Evolutionary conservation across 2,797 vertebrate genomes (phyloP).

Genomic region (Dryobates pubescens): DNA sequence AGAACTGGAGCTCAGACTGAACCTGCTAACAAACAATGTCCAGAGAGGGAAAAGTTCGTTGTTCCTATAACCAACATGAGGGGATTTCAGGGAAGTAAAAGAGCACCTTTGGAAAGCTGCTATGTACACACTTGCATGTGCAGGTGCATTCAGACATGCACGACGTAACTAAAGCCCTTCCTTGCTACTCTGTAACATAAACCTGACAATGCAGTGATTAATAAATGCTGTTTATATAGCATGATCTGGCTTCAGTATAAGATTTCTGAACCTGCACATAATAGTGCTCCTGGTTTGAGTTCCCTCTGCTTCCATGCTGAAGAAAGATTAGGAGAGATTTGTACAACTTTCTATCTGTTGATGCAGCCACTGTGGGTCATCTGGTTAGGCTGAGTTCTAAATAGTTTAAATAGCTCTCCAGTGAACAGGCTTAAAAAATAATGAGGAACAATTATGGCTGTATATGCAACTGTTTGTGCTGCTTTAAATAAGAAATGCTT

Average conservation of each 20-base stretch:
- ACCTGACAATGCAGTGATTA: not conserved
- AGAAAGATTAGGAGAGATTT: not conserved
- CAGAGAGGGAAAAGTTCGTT: not conserved
- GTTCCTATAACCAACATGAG: not conserved
- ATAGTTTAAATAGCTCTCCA: conserved; percentile 46
- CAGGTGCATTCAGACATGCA: not conserved
- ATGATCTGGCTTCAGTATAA: not conserved
- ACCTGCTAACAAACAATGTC: rapidly evolving
- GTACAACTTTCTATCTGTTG: not conserved
- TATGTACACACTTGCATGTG: rapidly evolving
- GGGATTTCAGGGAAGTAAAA: not conserved
- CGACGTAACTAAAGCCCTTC: not conserved
- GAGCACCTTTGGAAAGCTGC: not conserved
- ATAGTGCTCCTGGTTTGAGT: not conserved
- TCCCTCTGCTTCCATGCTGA: not conserved
- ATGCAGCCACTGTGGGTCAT: not conserved
- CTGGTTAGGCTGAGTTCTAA: conserved; percentile 12
- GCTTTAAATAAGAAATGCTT: conserved; percentile 10
- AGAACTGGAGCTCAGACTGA: not conserved
- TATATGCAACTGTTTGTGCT: not conserved
- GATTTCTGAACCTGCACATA: not conserved
- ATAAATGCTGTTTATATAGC: not conserved
- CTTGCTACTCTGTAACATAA: not conserved
- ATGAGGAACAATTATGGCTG: not conserved
- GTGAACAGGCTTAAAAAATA: not conserved